Base-by-base conservation (phyloP, 2,797 vertebrate genomes). In the Peromyscus attwateri region DNA sequence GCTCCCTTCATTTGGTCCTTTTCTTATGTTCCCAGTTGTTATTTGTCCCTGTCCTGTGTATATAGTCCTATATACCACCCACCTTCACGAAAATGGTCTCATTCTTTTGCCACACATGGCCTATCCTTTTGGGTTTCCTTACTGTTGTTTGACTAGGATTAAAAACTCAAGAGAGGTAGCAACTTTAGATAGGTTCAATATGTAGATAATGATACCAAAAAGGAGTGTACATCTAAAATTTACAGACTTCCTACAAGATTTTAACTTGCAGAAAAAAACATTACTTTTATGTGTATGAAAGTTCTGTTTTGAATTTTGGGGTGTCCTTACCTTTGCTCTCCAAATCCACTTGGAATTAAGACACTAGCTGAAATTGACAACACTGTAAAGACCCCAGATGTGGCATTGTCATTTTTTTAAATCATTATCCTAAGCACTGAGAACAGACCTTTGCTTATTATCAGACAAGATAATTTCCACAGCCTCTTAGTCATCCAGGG, bases 271-370 rank as follows among this genome's bases (percentile, higher is more conserved):
- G 52, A 75, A 4, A 52, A 73, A 83, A 31, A 6, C 37, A 80
- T 91, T 91, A 68, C 49, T 91, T 68, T 66, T 66, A 71, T 34
- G 10, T 52, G 8, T n/a, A 60, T 73, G 27, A 17, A 57, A 95
- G 27, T 87, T 91, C 23, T 77, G 37, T 62, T 87, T 95, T 87
- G 91, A 96, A 52, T 46, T 92, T 89, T 79, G 19, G 75, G 57
- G 29, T 82, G 40, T 77, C 10, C 19, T 95, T 91, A 13, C 34
- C n/a, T 96, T 66, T 92, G 29, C 85, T 81, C 4, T 93, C 3
- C 76, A 40, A 77, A 60, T 37, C 3, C 71, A 49, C n/a, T 96
- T 91, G 40, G 17, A 95, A 93, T 87, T 77, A 92, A 82, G 37
- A 29, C 2, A 34, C 1, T 13, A 37, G 5, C n/a, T 95, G 80